Evolutionary conservation across 2,888 invertebrate species (phyloP).

Genomic region (Lithophane socia): DNA sequence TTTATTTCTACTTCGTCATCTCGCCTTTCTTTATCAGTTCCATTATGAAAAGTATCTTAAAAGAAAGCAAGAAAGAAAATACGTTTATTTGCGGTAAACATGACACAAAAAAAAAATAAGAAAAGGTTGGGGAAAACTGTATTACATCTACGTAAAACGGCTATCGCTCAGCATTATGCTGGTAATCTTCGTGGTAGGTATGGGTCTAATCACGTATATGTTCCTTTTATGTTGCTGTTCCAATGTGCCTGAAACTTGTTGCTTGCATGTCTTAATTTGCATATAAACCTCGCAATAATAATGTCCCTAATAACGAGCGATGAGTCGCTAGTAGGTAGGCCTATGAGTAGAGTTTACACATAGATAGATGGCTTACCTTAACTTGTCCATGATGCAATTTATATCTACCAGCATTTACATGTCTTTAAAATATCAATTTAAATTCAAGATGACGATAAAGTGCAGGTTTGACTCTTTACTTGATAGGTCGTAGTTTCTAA

Average conservation of each 20-base stretch:
- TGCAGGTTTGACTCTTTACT: background rate
- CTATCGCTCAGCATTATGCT: too few relatives aligned
- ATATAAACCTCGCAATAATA: conserved; percentile 4
- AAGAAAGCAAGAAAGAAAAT: too few relatives aligned
- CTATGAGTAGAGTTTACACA: background rate
- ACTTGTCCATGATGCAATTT: conserved; percentile 16
- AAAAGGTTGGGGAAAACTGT: too few relatives aligned
- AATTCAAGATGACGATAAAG: conserved; percentile 12
- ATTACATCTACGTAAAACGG: too few relatives aligned
- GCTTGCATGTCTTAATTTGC: background rate
- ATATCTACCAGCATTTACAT: conserved; percentile 11
- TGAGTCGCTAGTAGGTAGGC: background rate
- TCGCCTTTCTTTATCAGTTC: background rate
- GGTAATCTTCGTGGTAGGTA: too few relatives aligned
- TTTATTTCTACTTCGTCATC: background rate
- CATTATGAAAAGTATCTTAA: too few relatives aligned
- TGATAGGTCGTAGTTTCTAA: background rate
- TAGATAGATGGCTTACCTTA: background rate
- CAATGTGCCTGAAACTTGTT: too few relatives aligned
- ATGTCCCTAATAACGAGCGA: background rate
- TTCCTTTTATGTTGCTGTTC: too few relatives aligned
- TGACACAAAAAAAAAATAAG: too few relatives aligned
- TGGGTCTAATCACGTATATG: too few relatives aligned
- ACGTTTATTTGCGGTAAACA: too few relatives aligned
- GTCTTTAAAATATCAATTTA: conserved; percentile 20